phyloP scores from a whole-genome alignment of 2,113 vertebrate genomes.

The Perca fluviatilis region DNA sequence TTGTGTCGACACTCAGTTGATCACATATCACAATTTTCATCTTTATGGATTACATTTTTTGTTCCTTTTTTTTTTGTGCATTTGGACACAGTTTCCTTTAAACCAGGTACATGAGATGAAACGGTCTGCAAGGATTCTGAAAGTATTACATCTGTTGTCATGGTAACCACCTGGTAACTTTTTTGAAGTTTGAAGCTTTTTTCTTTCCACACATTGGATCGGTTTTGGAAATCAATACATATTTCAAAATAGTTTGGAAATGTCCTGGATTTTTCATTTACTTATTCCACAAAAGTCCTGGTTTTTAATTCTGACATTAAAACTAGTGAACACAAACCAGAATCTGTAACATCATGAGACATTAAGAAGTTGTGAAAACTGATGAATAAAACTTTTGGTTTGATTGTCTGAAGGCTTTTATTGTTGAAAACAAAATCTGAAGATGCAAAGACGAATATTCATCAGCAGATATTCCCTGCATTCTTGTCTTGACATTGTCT shows the following conservation, averaged over 20 bases:
- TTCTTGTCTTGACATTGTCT: too few species aligned
- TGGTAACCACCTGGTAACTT: too few species aligned
- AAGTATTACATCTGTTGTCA: background rate
- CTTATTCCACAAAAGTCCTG: background rate
- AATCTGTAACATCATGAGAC: background rate
- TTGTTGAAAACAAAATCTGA: background rate
- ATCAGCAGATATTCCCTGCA: background rate
- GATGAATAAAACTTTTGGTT: background rate
- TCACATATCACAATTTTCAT: background rate
- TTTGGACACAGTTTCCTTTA: background rate
- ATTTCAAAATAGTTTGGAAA: background rate
- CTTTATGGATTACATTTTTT: background rate
- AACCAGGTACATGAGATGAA: slow-evolving; percentile 12
- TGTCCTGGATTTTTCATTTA: slow-evolving; percentile 9
- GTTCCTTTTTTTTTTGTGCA: background rate
- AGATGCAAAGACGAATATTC: background rate
- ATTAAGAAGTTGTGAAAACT: background rate
- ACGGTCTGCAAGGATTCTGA: background rate
- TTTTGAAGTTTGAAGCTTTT: background rate
- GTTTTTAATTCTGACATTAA: background rate
- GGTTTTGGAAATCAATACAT: background rate
- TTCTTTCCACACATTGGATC: background rate
- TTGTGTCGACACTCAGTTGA: too few species aligned
- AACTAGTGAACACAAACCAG: background rate
- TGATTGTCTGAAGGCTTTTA: background rate